Conservation (phyloP, 2,888 invertebrate species). For the Drosophila macrospina region DNA sequence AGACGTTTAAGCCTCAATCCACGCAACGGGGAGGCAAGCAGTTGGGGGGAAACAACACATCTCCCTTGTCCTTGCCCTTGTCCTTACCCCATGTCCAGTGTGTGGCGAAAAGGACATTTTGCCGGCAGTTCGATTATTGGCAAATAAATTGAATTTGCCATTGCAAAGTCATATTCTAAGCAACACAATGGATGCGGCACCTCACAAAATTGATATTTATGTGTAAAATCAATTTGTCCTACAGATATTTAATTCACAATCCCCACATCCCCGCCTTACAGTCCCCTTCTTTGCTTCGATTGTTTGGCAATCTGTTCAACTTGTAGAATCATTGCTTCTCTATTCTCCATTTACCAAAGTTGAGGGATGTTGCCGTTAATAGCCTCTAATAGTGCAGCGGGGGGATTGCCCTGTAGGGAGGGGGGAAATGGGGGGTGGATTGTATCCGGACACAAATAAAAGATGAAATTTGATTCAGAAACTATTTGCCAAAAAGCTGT, state of each 20-base stretch:
- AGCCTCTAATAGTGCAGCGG: conserved; percentile 15
- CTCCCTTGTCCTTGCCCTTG: not conserved
- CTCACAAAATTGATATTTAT: conserved; percentile 63
- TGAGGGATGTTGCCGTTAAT: conserved; percentile 44
- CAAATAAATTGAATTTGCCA: conserved; percentile 75
- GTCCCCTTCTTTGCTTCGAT: conserved; percentile 6
- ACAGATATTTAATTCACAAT: conserved; percentile 73
- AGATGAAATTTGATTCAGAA: conserved; percentile 8
- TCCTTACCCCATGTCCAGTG: conserved; percentile 44
- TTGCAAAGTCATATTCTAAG: conserved; percentile 54
- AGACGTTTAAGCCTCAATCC: conserved; percentile 37
- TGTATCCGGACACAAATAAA: conserved; percentile 10
- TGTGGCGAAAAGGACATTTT: conserved; percentile 61
- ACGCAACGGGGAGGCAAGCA: conserved; percentile 7
- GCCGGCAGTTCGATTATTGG: conserved; percentile 62
- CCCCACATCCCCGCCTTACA: not conserved
- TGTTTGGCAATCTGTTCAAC: conserved; percentile 58
- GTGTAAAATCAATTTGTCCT: conserved; percentile 72
- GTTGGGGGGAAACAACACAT: not conserved
- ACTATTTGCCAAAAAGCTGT: conserved; percentile 17
- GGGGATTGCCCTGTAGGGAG: conserved; percentile 4
- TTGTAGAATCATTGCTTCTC: conserved; percentile 37
- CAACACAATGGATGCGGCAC: conserved; percentile 55
- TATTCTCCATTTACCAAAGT: conserved; percentile 14
- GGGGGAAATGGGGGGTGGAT: conserved; percentile 5